Evolutionary conservation across 2,113 vertebrate species (phyloP), one percentile per base, ranked within the genome.

Genomic region (Piprites chloris): DNA sequence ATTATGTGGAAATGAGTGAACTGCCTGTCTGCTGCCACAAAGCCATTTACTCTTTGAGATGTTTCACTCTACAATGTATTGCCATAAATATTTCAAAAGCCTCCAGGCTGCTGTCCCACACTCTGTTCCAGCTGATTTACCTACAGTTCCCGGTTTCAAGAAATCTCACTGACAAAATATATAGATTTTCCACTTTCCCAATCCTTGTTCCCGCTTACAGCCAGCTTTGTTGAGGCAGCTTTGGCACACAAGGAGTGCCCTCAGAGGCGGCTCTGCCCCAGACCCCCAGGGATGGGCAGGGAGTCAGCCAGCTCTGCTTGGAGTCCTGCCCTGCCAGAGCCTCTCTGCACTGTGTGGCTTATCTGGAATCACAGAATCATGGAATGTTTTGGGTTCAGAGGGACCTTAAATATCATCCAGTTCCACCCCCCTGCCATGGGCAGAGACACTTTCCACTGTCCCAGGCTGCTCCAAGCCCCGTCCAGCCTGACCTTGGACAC

Each of bases 211-310:
- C 56, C 16, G 16, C 15, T 50, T 61, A 19, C 19, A 42, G 33
- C 26, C 28, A 37, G 16, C 37, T 2, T 23, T 6, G 2, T 8
- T 11, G n/a, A 20, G 23, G 41, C 33, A 67, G 41, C 61, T 56
- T 28, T 63, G 49, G 26, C 19, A 5, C 32, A 8, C 19, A 3
- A 37, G 11, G 35, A 63, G 69, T 10, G 3, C 42, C 21, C 62
- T 42, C 1, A 2, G 46, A 50, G 28, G 44, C 37, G 50, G n/a
- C 37, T 74, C 72, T 46, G 37, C 14, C 33, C 37, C 6, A 15
- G 53, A 8, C 5, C 14, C 23, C 30, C 12, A 6, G 42, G 15
- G 3, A 3, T 2, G 7, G n/a, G 12, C 15, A 7, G 39, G 16
- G 15, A 20, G 13, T 6, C 3, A 5, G 21, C 13, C 11, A 21